Evolutionary conservation across 1,140 invertebrate genomes (phyloP), one percentile per base, ranked within the genome.

Genomic region (Luehdorfia chinensis): DNA sequence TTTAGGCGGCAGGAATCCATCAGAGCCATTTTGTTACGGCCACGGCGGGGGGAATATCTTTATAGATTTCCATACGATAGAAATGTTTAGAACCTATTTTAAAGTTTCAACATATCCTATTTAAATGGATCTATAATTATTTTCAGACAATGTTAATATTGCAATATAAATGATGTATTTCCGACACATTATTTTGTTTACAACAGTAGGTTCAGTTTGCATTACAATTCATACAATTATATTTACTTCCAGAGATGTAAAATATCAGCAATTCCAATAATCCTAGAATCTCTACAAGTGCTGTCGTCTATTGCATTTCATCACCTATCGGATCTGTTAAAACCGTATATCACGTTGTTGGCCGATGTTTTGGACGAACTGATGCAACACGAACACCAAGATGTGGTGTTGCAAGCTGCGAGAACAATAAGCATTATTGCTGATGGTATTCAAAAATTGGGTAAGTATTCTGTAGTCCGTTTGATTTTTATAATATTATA

Each of bases 271-370:
- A 87, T 91, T 25, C 92, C 93, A 19, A 89, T 94, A 6, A 88
- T 93, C 57, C 69, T 95, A 8, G 94, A 95, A 76, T 93, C 93
- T 6, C 75, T 96, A 0, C 94, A 95, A 87, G 89, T 96, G 1
- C 66, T 96, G 0, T 90, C 91, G 8, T 90, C 90, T 4, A 88
- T 95, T 45, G 88, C 91, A 4, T 91, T 89, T 50, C 90, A 92
- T 50, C 91, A 94, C 61, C 89, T 92, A 47, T 64, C 79, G 1
- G 78, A 84, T 28, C 77, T 92, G 28, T 81, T 91, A 51, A 75
- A 75, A 16, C 69, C 89, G 0, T 88, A 92, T 50, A 59, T 92
- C 31, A 66, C 70, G 2, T 60, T 89, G 2, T 61, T 94, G n/a
- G 87, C 89, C 0, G 89, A 89, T 52, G 88, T 91, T 7, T 60